Evolutionary conservation across 2,797 vertebrate species (phyloP).

Genomic region (Rousettus madagascariensis): DNA sequence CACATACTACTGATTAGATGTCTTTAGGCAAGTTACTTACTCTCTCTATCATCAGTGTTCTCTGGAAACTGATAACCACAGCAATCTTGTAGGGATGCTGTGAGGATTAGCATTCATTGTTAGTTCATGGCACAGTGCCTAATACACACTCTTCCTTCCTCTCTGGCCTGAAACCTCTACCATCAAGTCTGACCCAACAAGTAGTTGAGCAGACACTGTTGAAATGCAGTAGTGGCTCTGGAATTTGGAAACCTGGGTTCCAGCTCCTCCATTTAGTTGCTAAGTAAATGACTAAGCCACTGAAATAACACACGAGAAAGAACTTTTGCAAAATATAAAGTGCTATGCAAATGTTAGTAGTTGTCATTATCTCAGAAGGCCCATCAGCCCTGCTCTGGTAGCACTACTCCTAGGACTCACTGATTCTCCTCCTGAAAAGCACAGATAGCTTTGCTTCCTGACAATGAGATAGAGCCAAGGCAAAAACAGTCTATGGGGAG

Average conservation of each 20-base stretch:
- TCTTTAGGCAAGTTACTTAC: neutral
- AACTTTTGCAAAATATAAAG: neutral
- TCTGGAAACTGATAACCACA: neutral
- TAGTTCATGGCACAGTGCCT: neutral
- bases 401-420: neutral
- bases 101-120: neutral
- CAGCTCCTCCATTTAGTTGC: neutral
- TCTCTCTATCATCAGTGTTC: neutral
- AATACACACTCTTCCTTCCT: neutral
- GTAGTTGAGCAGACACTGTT: neutral
- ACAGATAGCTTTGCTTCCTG: constrained; percentile 45
- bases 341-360: neutral
- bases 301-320: neutral
- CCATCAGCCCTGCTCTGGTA: neutral
- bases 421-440: constrained; percentile 37
- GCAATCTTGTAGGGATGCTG: neutral
- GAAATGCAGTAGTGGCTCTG: neutral
- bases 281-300: neutral
- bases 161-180: neutral
- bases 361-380: constrained; percentile 7
- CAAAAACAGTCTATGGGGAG: neutral
- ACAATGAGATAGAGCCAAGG: neutral
- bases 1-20: neutral
- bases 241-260: neutral
- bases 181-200: neutral